These are phyloP conservation scores for Ophraella communa DNA, from an alignment of 2,888 invertebrate genomes.

Conservation along the genomic window DNA sequence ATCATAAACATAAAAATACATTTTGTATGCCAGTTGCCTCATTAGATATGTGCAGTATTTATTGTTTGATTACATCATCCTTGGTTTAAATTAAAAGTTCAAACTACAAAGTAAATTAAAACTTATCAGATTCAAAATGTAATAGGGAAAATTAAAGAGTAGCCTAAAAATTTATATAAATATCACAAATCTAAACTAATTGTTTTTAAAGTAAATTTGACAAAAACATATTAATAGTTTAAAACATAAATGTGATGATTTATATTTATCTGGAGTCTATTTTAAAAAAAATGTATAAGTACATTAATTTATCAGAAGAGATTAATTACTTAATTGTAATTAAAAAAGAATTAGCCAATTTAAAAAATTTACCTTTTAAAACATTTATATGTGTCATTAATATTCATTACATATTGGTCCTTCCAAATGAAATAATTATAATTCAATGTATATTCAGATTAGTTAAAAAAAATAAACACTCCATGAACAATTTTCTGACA, in stretches of 20 bases:
- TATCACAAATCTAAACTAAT: too few relatives aligned
- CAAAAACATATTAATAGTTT: neutral
- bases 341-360: neutral
- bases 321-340: constrained; percentile 1
- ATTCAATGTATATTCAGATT: constrained; percentile 14
- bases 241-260: neutral
- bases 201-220: neutral
- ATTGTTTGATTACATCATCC: neutral
- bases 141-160: neutral
- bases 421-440: constrained; percentile 4
- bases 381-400: constrained; percentile 9
- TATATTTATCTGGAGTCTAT: too few relatives aligned
- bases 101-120: neutral
- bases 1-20: neutral
- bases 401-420: constrained; percentile 20
- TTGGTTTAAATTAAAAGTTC: neutral
- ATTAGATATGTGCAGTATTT: neutral
- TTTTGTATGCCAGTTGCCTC: neutral
- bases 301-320: neutral
- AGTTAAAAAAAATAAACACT: constrained; percentile 25
- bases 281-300: neutral
- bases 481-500: constrained; percentile 15
- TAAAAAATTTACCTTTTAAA: constrained; percentile 16
- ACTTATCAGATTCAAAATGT: too few relatives aligned
- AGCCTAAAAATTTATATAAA: too few relatives aligned